Evolutionary conservation across 2,797 vertebrate species (phyloP), one percentile per base, ranked within the genome.

Genomic region (Diplodus puntazzo): DNA sequence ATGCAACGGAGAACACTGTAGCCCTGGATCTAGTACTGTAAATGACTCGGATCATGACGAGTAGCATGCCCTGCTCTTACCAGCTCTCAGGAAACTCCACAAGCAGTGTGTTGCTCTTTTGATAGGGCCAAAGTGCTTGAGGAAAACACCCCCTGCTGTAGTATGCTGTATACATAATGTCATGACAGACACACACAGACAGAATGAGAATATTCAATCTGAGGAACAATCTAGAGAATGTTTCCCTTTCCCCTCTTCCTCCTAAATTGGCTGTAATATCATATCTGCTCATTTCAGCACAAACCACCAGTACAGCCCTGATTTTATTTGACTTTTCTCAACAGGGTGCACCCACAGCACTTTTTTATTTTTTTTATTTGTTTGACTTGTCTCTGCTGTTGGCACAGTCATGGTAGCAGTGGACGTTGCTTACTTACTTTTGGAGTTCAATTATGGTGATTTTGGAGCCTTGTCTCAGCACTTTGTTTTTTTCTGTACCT

Each of bases 401-500:
- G 81, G 75, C 83, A 73, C 83, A 63, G 86, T 91, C 65, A 77
- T 90, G 48, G 75, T 84, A 88, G 85, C 86, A 88, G 84, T 87
- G 81, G 81, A 77, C 16, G 23, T 90, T 80, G 84, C 85, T 92
- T 89, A 81, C 58, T 87, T 86, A 76, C 80, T 83, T 85, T 87
- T 75, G 85, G 87, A 93, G 77, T 87, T 90, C 69, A 84, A 69
- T 52, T 79, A 82, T 87, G 87, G 85, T 87, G 81, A 84, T 77
- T 86, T 86, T 77, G 83, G 89, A 92, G 90, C 92, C 93, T 94
- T 89, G 90, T 93, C 83, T 94, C 92, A 92, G 93, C 95, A 95
- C 94, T 95, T 96, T 95, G 91, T 84, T 88, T 84, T 89, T 83
- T 93, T 93, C 92, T 94, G 93, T 95, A 95, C 94, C 94, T 96